Conservation (phyloP, 2,113 vertebrate genomes). For the Macrotis lagotis region DNA sequence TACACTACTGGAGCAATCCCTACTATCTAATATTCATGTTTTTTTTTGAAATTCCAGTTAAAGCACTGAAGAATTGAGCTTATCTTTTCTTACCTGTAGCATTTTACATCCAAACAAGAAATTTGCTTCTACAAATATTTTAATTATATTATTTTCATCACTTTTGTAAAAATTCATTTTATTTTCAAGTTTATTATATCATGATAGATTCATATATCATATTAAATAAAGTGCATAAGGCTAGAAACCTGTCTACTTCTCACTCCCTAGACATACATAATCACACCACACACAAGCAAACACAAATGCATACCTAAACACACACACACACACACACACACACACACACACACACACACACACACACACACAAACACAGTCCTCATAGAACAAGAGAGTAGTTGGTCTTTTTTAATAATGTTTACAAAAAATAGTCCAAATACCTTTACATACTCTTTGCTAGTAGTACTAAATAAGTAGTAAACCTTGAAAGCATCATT, state of each 20-base stretch:
- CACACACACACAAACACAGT: too few species aligned
- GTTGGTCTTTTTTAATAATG: neutral
- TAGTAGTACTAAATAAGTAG: constrained; percentile 1
- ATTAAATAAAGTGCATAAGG: neutral
- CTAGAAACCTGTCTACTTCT: neutral
- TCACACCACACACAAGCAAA: too few species aligned
- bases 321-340: too few species aligned
- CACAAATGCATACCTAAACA: too few species aligned
- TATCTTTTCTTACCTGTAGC: neutral
- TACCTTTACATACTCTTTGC: neutral
- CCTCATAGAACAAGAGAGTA: neutral
- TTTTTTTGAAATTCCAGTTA: constrained; percentile 33
- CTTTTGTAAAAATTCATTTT: neutral
- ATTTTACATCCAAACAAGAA: neutral
- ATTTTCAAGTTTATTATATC: neutral
- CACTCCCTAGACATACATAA: neutral
- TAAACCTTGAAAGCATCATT: constrained; percentile 24
- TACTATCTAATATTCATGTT: constrained; percentile 50
- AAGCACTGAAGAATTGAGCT: constrained; percentile 14
- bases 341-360: too few species aligned
- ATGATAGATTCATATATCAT: neutral
- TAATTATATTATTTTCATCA: neutral
- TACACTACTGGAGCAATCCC: constrained; percentile 57
- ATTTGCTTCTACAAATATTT: constrained; percentile 46
- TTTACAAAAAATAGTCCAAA: neutral